Evolutionary conservation across 2,797 vertebrate genomes (phyloP).

Genomic region (Danio jaintianensis): DNA sequence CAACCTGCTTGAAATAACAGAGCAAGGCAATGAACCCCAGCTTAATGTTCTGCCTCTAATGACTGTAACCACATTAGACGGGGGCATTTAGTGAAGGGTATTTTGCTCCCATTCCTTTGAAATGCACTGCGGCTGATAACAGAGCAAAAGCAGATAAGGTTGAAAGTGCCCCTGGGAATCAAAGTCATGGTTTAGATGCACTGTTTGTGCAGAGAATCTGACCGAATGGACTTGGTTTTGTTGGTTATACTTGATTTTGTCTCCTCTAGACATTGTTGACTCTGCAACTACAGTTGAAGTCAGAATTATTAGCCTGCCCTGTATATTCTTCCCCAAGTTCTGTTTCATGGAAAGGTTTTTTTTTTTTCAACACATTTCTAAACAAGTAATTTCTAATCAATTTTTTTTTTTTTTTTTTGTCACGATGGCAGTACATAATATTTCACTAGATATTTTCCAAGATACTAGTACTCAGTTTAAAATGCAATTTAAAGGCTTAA

Average conservation of each 20-base stretch:
- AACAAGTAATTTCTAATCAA: too few relatives aligned
- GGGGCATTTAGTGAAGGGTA: conserved; percentile 56
- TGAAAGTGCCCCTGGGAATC: conserved; percentile 31
- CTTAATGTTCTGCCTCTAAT: conserved; percentile 66
- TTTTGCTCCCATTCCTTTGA: conserved; percentile 45
- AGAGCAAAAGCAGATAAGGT: conserved; percentile 22
- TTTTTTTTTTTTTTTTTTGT: too few relatives aligned
- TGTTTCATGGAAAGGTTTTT: too few relatives aligned
- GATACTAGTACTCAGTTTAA: too few relatives aligned
- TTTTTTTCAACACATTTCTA: too few relatives aligned
- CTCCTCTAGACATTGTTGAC: too few relatives aligned
- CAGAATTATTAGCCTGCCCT: too few relatives aligned
- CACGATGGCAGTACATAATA: too few relatives aligned
- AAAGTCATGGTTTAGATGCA: conserved; percentile 25
- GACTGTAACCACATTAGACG: conserved; percentile 66
- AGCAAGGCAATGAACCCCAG: conserved; percentile 66
- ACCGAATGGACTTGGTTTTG: not conserved
- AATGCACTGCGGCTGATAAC: conserved; percentile 24
- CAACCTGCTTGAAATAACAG: conserved; percentile 66
- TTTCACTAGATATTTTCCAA: too few relatives aligned
- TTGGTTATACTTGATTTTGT: not conserved
- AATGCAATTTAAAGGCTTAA: too few relatives aligned
- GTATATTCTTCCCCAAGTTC: too few relatives aligned
- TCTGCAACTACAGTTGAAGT: too few relatives aligned
- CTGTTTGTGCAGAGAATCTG: not conserved